Evolutionary conservation across 2,888 invertebrate genomes (phyloP), one percentile per base, ranked within the genome.

Genomic region (Blera fallax): DNA sequence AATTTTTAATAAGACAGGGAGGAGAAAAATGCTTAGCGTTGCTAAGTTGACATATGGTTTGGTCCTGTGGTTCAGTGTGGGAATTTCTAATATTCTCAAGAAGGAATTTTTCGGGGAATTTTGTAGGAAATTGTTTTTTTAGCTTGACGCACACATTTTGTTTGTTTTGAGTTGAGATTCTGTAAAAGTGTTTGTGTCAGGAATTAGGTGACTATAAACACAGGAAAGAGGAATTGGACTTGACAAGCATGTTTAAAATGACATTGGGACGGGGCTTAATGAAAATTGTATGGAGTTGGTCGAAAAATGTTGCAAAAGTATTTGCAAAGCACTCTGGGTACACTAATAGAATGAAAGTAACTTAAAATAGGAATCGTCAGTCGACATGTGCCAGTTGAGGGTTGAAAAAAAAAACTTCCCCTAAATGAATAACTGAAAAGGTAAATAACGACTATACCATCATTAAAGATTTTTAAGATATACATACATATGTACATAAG

Each of bases 31-130:
- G 18, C 27, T 62, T 52, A 62, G 21, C 40, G 52, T 62, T 54
- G 29, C 73, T 52, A 62, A 62, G 62, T 73, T 62, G 62, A 62
- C 62, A 73, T 62, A 73, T 73, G 62, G 40, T 14, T 29, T 50
- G 14, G 29, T 56, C 29, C 24, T n/a, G 73, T 32, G 62, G 52
- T 62, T 52, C 40, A 40, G 52, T 43, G 62, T 52, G 43, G 62
- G 40, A 60, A 73, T 73, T 73, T 62, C 6, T 18, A 37, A 60
- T 60, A 27, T 72, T 37, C 24, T 37, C 52, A 24, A 24, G 48
- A 52, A 52, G 40, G 50, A 37, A 58, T 37, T 45, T 48, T 48
- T 34, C 34, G 8, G 5, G 24, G 34, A 56, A 58, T 70, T 58
- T 58, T 34, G 21, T 21, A 21, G 45, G 34, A 70, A 50, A 48